These are phyloP conservation scores for Calephelis virginiensis DNA, from an alignment of 1,140 invertebrate genomes.

Conservation along the genomic window DNA sequence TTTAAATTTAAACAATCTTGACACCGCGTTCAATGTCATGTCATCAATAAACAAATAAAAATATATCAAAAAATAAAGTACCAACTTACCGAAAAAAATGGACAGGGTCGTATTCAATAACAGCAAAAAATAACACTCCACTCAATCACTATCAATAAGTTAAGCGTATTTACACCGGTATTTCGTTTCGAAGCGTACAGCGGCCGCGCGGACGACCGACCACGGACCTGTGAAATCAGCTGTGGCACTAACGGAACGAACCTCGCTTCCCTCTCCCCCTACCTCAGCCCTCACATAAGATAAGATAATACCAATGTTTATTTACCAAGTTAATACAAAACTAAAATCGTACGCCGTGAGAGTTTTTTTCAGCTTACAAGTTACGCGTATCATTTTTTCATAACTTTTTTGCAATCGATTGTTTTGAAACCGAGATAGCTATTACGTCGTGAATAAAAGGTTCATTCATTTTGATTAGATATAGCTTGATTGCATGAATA, in stretches of 20 bases:
- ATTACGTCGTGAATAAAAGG: slow-evolving; percentile 25
- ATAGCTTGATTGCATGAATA: slow-evolving; percentile 10
- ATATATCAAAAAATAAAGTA: too few relatives aligned
- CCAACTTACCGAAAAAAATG: slow-evolving; percentile 11
- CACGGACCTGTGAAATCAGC: slow-evolving; percentile 73
- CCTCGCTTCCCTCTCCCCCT: slow-evolving; percentile 34
- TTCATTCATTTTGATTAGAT: slow-evolving; percentile 21
- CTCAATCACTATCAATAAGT: slow-evolving; percentile 37
- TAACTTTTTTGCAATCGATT: slow-evolving; percentile 25
- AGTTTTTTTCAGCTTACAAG: slow-evolving; percentile 24
- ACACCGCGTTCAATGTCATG: too few relatives aligned
- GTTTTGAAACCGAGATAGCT: slow-evolving; percentile 30
- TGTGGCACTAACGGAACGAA: slow-evolving; percentile 59
- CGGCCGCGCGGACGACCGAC: slow-evolving; percentile 47
- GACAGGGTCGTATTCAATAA: slow-evolving; percentile 4
- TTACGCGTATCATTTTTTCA: slow-evolving; percentile 15
- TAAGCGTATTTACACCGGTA: slow-evolving; percentile 46
- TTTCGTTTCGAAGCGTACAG: slow-evolving; percentile 37
- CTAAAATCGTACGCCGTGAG: slow-evolving; percentile 42
- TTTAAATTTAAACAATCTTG: too few relatives aligned
- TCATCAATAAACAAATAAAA: too few relatives aligned
- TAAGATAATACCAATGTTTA: slow-evolving; percentile 61
- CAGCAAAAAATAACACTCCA: slow-evolving; percentile 21
- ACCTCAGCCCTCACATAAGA: slow-evolving; percentile 40
- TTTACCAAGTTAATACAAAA: slow-evolving; percentile 44